A percentile compares a stretch with the other conserved stretches of the same genome.
Evolutionary conservation across 37 sponge, comb jelly and placozoan genomes (phyloP).

Genomic region (Ianthella basta): DNA sequence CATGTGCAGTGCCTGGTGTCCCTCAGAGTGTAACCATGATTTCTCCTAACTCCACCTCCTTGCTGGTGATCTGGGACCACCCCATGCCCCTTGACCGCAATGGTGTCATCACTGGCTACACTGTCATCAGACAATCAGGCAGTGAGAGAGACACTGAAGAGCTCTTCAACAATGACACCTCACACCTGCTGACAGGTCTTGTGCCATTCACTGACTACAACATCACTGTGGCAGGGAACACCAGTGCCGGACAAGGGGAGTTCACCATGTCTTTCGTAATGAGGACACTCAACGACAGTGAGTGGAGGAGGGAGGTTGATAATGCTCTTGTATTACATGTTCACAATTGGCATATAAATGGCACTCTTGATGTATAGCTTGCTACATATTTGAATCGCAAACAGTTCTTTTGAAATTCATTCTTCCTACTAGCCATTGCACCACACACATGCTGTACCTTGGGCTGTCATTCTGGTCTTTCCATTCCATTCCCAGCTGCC

Average conservation of each 20-base stretch:
- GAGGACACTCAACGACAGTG: constrained; percentile 44
- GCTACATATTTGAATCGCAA: no score
- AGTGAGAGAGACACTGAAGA: neutral
- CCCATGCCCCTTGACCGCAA: constrained; percentile 31
- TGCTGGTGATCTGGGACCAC: constrained; percentile 28
- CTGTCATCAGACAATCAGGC: neutral
- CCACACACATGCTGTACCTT: no score
- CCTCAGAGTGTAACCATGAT: neutral
- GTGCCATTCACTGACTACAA: constrained; percentile 1
- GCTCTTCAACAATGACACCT: neutral
- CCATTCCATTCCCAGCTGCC: no score
- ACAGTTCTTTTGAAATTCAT: no score
- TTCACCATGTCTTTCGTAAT: neutral
- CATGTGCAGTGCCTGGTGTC: constrained; percentile 30
- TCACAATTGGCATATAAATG: no score
- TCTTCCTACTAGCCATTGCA: no score
- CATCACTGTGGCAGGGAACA: constrained; percentile 29
- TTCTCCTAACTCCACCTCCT: constrained; percentile 34
- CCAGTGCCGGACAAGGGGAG: constrained; percentile 32
- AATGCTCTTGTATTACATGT: no score
- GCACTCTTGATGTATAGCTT: no score
- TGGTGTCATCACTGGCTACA: constrained; percentile 38
- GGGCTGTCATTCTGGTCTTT: no score
- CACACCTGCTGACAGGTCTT: neutral
- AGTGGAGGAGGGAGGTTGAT: no score